Conservation (phyloP, 2,888 invertebrate genomes). For the Horisme vitalbata region DNA sequence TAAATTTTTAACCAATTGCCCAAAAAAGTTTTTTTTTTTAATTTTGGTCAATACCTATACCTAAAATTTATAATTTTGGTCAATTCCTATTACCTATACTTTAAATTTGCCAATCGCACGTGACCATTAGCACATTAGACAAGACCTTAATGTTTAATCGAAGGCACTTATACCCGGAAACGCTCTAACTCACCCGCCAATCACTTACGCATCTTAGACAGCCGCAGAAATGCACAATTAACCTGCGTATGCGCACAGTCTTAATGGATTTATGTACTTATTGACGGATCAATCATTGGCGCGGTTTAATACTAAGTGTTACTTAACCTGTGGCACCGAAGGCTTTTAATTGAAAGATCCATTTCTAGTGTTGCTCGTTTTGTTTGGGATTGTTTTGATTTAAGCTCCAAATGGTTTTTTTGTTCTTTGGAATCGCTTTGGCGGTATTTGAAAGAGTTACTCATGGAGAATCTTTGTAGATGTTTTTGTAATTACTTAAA, state of each 20-base stretch:
- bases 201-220: slow-evolving; percentile 45
- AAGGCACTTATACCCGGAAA: slow-evolving; percentile 15
- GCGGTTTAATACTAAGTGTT: slow-evolving; percentile 48
- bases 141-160: too few species aligned
- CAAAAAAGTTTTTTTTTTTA: too few species aligned
- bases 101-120: too few species aligned
- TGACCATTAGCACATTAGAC: too few species aligned
- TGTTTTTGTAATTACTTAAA: neutral
- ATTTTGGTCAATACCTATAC: too few species aligned
- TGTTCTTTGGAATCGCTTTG: slow-evolving; percentile 9
- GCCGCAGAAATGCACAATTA: slow-evolving; percentile 75
- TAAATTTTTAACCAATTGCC: too few species aligned
- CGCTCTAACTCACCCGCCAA: slow-evolving; percentile 7
- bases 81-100: too few species aligned
- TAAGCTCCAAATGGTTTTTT: slow-evolving; percentile 20
- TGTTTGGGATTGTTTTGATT: slow-evolving; percentile 30
- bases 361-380: slow-evolving; percentile 45
- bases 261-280: slow-evolving; percentile 80
- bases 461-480: neutral
- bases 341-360: slow-evolving; percentile 69
- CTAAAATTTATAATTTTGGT: too few species aligned
- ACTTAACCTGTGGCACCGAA: neutral
- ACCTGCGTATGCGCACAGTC: slow-evolving; percentile 63
- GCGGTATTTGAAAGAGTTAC: slow-evolving; percentile 1
- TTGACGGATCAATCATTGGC: slow-evolving; percentile 79